phyloP scores from a whole-genome alignment of 2,113 vertebrate genomes.

The Cacatua alba region DNA sequence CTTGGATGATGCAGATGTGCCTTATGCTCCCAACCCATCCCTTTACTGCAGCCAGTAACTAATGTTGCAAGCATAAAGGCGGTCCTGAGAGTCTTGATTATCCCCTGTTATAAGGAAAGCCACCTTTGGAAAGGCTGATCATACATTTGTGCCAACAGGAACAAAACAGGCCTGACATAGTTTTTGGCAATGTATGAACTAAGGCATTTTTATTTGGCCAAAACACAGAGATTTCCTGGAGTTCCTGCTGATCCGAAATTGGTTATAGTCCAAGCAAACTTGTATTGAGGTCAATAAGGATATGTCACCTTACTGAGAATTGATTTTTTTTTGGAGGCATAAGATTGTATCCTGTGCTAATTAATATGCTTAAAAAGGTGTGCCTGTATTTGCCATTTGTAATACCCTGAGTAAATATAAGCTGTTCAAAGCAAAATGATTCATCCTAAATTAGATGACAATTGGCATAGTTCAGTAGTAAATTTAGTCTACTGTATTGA shows the following conservation, averaged over 20 bases:
- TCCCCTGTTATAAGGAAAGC: neutral
- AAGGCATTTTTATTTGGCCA: neutral
- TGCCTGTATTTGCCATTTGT: neutral
- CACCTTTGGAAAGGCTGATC: neutral
- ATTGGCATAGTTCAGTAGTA: neutral
- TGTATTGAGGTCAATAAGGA: neutral
- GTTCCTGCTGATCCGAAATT: neutral
- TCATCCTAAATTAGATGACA: constrained; percentile 7
- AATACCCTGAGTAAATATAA: neutral
- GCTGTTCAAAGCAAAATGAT: neutral
- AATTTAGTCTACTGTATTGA: neutral
- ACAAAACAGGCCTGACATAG: neutral
- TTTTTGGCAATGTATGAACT: neutral
- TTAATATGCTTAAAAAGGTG: neutral
- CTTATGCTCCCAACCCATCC: neutral
- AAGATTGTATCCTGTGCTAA: neutral
- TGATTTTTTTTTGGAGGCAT: neutral
- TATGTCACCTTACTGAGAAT: neutral
- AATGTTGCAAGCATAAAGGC: neutral
- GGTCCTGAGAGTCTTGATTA: neutral
- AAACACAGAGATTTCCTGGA: neutral
- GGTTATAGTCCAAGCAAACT: neutral
- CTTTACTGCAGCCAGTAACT: neutral
- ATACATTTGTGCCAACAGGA: neutral
- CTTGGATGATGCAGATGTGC: neutral